Evolutionary conservation across 2,888 invertebrate species (phyloP).

Genomic region (Ommatoiulus sabulosus): DNA sequence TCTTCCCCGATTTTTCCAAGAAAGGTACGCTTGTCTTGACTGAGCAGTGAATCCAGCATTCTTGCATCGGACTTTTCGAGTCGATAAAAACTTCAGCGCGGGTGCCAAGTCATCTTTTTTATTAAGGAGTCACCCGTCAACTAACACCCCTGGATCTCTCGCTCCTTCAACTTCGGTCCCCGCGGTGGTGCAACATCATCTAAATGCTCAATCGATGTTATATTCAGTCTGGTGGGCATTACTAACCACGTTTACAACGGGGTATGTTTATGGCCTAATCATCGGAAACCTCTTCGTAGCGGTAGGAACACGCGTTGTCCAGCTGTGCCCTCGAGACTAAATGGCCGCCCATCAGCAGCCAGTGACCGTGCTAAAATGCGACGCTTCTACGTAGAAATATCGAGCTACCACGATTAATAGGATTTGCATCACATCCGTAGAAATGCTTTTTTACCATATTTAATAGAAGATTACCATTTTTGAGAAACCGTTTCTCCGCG

Average conservation of each 20-base stretch:
- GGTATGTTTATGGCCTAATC: background rate
- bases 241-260: background rate
- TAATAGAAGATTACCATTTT: background rate
- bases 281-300: background rate
- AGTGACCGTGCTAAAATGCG: background rate
- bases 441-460: background rate
- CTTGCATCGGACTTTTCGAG: background rate
- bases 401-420: background rate
- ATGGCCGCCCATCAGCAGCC: background rate
- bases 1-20: background rate
- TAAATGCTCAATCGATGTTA: conserved; percentile 29
- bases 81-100: background rate
- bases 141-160: background rate
- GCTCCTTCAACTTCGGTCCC: background rate
- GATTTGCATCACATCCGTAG: background rate
- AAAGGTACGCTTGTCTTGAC: background rate
- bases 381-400: background rate
- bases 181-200: background rate
- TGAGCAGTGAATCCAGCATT: background rate
- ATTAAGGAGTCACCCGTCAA: background rate
- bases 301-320: background rate
- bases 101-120: conserved; percentile 5
- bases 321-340: background rate
- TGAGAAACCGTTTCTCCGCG: background rate
- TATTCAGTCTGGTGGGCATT: background rate